Evolutionary conservation across 2,797 vertebrate genomes (phyloP).

Genomic region (Typhlichthys subterraneus): DNA sequence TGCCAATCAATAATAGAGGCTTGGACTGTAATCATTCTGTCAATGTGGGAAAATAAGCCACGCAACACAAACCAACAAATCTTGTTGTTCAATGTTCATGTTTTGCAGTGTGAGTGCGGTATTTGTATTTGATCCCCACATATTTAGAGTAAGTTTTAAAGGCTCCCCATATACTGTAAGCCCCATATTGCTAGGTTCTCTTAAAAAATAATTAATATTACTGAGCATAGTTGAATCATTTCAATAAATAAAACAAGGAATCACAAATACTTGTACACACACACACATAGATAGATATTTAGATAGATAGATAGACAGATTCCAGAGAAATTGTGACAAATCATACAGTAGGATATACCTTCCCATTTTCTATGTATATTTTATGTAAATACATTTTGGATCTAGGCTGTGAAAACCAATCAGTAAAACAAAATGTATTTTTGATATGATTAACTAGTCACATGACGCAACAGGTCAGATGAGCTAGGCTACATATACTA

Average conservation of each 20-base stretch:
- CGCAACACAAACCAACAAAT: constrained; percentile 17
- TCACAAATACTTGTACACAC: neutral
- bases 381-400: neutral
- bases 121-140: neutral
- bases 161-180: too few relatives aligned
- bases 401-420: neutral
- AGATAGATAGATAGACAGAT: neutral
- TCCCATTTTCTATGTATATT: too few relatives aligned
- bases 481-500: neutral
- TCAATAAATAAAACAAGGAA: neutral
- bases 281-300: neutral
- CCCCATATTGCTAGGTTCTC: neutral
- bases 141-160: too few relatives aligned
- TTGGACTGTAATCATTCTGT: constrained; percentile 37
- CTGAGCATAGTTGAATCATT: neutral
- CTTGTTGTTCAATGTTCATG: constrained; percentile 24
- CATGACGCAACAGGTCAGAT: neutral
- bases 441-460: neutral
- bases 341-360: too few relatives aligned
- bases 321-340: neutral
- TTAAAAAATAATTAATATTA: too few relatives aligned
- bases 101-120: neutral
- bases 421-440: neutral
- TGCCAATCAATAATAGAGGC: constrained; percentile 33
- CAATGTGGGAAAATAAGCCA: constrained; percentile 37